Base-by-base conservation (phyloP, 2,797 vertebrate species). In the Dipus sagitta region DNA sequence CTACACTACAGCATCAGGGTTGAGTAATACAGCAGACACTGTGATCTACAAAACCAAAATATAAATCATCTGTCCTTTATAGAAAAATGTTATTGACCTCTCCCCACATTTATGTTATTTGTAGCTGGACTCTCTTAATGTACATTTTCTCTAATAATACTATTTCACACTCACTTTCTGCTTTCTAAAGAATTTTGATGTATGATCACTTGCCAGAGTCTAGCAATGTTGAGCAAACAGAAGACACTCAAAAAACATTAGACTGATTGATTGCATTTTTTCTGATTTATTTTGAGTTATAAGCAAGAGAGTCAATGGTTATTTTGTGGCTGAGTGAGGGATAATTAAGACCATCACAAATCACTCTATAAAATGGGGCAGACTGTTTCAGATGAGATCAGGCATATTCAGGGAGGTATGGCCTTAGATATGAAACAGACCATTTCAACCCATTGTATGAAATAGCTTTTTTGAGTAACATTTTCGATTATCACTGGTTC, bases 181-280 rank as follows among this genome's bases (percentile, higher is more conserved):
- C 85, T 93, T 88, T 90, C 71, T 84, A 74, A 83, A 94, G 91
- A 94, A 87, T 87, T 94, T 83, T 96, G 94, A 90, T 91, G 52
- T 96, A 81, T 47, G 68, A 96, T 84, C 71, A 77, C 74, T 86
- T 96, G 92, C 93, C 91, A 95, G 89, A 95, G 94, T 91, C 71
- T 52, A 87, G 81, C 20, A 86, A 71, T 91, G 71, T 83, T 76
- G 67, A 94, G 71, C 93, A 92, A 96, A 92, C 87, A 93, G 75
- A 91, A 96, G 89, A 92, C 42, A 87, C 81, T 89, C 88, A 79
- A 87, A 91, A 92, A 90, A 34, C 78, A 95, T 95, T 96, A 94
- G 93, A 94, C 79, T 95, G 95, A 96, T 85, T 95, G 94, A 96
- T 96, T 96, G 91, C 77, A 72, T 95, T 96, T 91, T 38, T 70